Conservation (phyloP, 2,113 vertebrate genomes). For the Carlito syrichta region DNA sequence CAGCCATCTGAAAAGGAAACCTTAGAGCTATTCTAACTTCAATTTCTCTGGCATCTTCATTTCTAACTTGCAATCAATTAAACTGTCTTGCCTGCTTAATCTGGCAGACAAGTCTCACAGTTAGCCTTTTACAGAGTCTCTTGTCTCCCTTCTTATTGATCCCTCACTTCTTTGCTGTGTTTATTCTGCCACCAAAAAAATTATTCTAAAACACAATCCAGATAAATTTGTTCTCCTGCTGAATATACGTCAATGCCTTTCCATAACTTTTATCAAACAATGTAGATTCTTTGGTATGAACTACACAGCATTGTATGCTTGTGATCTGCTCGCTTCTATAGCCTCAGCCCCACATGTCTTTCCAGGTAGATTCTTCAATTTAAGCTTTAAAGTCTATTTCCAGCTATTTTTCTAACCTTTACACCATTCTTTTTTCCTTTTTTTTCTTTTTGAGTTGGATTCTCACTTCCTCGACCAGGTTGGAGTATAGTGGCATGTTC, state of each 20-base stretch:
- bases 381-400: not conserved
- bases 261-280: not conserved
- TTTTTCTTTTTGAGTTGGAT: no score
- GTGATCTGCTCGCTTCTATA: not conserved
- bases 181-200: not conserved
- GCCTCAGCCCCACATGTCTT: not conserved
- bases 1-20: not conserved
- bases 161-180: not conserved
- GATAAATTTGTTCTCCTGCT: not conserved
- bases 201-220: not conserved
- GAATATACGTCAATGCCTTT: not conserved
- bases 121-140: not conserved
- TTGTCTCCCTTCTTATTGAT: not conserved
- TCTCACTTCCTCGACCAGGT: no score
- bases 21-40: not conserved
- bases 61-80: not conserved
- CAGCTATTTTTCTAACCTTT: not conserved
- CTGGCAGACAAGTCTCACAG: not conserved
- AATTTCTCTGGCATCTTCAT: not conserved
- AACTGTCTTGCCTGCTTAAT: not conserved
- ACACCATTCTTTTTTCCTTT: not conserved
- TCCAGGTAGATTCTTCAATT: not conserved
- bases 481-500: no score
- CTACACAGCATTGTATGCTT: not conserved
- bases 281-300: not conserved